Evolutionary conservation across 2,113 vertebrate species (phyloP), one percentile per base, ranked within the genome.

Genomic region (Psilopogon haemacephalus): DNA sequence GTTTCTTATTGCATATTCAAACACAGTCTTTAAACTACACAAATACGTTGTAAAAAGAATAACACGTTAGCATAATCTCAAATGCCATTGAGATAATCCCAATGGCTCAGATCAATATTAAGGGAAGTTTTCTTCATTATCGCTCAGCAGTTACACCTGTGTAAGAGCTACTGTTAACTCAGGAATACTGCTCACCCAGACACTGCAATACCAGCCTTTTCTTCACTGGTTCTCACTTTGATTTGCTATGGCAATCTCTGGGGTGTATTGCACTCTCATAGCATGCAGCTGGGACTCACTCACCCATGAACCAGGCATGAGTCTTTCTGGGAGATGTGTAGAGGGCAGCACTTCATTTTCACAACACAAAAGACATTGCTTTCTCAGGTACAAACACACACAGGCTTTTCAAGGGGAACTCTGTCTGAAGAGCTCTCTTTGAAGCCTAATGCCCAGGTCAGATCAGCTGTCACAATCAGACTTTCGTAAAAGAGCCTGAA

Each of bases 251-350:
- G 24, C 44, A 14, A 23, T 33, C 60, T 42, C 50, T 13, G 15
- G 33, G 14, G 7, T 12, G 3, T 19, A 13, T 8, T 52, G 19
- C 48, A 67, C 54, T 73, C 28, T 35, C 17, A 52, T 35, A 4
- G 5, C 2, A 1, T 16, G 32, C 33, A 50, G 8, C 32, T 42
- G 32, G 14, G n/a, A 14, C 35, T 62, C 46, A 72, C 17, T 11
- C 0, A 2, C 27, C 23, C 21, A 12, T 5, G 6, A 15, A 60
- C 19, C n/a, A 44, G 50, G 27, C 0, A 0, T 15, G 54, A 5
- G 38, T 50, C 46, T 77, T 82, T 38, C 33, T 63, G n/a, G 72
- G 30, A 48, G 60, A 48, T 0, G 2, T 24, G 55, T 8, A 11
- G 30, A 37, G n/a, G 58, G 75, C 30, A 73, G 46, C 37, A 52